Conservation (phyloP, 1,140 invertebrate genomes). For the Orussus abietinus region DNA sequence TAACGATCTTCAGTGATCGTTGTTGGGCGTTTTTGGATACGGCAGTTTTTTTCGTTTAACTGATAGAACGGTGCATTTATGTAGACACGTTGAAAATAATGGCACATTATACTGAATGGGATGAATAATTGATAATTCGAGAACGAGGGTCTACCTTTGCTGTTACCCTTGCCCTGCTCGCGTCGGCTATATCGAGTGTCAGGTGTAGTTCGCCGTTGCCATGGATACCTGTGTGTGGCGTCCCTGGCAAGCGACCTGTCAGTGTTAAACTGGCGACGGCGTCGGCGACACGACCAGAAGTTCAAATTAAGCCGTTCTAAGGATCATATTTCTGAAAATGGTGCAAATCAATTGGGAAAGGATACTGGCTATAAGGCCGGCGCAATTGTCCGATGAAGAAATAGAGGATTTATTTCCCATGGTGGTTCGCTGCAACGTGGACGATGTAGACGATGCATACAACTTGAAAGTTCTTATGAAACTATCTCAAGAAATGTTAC, state of each 20-base stretch:
- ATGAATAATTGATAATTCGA: too few species aligned
- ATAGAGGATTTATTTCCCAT: slow-evolving; percentile 62
- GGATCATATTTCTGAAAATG: slow-evolving; percentile 31
- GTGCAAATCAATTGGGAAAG: slow-evolving; percentile 59
- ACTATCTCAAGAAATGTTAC: slow-evolving; percentile 61
- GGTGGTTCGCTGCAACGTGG: slow-evolving; percentile 58
- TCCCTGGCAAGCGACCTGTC: slow-evolving; percentile 8
- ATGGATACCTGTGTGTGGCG: slow-evolving; percentile 7
- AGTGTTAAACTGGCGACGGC: slow-evolving; percentile 9
- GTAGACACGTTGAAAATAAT: too few species aligned
- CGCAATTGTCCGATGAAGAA: slow-evolving; percentile 55
- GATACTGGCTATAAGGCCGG: slow-evolving; percentile 55
- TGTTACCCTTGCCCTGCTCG: too few species aligned
- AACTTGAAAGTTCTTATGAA: slow-evolving; percentile 57
- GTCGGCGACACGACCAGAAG: slow-evolving; percentile 6
- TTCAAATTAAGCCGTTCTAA: neutral
- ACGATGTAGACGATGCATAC: slow-evolving; percentile 55
- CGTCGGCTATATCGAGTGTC: too few species aligned
- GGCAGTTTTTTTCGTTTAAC: too few species aligned
- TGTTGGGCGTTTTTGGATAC: too few species aligned
- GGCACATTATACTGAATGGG: too few species aligned
- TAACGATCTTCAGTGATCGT: too few species aligned
- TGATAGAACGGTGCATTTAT: too few species aligned
- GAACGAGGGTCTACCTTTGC: too few species aligned
- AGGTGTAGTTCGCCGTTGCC: slow-evolving; percentile 6